A percentile compares a stretch with the other conserved stretches of the same genome.
Conservation (phyloP, 2,797 vertebrate species). For the Yasuhikotakia modesta region DNA sequence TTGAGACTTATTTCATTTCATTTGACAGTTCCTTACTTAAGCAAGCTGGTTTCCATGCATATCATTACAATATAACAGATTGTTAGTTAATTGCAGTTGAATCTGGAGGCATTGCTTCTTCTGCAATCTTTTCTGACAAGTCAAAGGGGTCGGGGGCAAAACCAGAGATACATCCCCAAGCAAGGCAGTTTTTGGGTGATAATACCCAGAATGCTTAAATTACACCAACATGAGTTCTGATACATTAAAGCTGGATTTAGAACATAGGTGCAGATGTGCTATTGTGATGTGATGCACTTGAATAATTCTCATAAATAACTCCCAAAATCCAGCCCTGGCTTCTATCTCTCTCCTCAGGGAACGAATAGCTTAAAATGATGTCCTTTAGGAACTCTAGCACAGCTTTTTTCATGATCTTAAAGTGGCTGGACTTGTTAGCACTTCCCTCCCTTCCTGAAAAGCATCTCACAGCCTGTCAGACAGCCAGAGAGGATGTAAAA, state of each 20-base stretch:
- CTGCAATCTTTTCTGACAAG: slow-evolving; percentile 5
- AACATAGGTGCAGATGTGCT: not conserved
- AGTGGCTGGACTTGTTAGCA: slow-evolving; percentile 8
- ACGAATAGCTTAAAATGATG: not conserved
- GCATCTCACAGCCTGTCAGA: slow-evolving; percentile 30
- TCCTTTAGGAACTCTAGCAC: slow-evolving; percentile 13
- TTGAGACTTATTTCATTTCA: slow-evolving; percentile 66
- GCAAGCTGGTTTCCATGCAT: slow-evolving; percentile 68
- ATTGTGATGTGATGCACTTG: not conserved
- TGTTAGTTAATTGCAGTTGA: slow-evolving; percentile 79
- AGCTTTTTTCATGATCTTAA: not conserved
- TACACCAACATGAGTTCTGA: not conserved
- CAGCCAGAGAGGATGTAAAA: slow-evolving; percentile 26
- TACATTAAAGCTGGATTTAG: not conserved
- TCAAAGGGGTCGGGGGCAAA: not conserved
- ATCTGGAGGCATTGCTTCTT: slow-evolving; percentile 65
- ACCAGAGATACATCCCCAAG: slow-evolving; percentile 22
- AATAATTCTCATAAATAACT: not conserved
- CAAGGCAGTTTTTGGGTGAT: not conserved
- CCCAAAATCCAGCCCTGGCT: not conserved
- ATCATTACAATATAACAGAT: slow-evolving; percentile 80
- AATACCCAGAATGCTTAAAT: slow-evolving; percentile 12
- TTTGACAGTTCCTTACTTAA: slow-evolving; percentile 72
- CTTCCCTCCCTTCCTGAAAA: slow-evolving; percentile 1
- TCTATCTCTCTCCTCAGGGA: not conserved